Conservation (phyloP, 1,140 invertebrate genomes). For the Antheraea mylitta region DNA sequence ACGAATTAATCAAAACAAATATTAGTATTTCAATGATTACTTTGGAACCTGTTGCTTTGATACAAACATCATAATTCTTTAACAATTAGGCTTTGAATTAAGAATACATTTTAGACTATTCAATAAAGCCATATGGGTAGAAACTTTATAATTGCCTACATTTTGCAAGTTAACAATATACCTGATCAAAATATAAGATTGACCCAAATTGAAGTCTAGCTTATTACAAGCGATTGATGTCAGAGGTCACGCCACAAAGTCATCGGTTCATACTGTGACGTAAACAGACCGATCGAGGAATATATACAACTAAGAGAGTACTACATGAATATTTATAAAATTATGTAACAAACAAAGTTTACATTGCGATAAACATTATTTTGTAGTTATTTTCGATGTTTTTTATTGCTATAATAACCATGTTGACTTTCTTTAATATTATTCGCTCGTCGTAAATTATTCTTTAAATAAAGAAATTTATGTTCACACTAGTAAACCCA, state of each 20-base stretch:
- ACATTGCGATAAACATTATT: neutral
- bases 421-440: neutral
- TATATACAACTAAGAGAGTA: neutral
- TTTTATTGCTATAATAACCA: neutral
- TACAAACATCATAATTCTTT: neutral
- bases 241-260: constrained; percentile 49
- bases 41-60: neutral
- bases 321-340: neutral
- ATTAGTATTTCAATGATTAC: neutral
- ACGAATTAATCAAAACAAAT: neutral
- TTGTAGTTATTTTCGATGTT: constrained; percentile 1
- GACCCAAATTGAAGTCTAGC: constrained; percentile 40
- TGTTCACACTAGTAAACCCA: too few species aligned
- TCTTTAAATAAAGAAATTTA: too few species aligned
- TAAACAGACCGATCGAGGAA: constrained; percentile 41
- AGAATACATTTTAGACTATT: too few species aligned
- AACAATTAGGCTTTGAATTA: neutral
- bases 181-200: constrained; percentile 25
- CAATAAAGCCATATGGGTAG: too few species aligned
- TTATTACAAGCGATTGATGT: constrained; percentile 40
- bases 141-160: too few species aligned
- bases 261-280: constrained; percentile 53
- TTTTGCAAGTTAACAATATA: neutral
- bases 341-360: neutral
- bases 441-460: too few species aligned